phyloP scores from a whole-genome alignment of 1,140 invertebrate species.

The Yoshiicerus persimilis region DNA sequence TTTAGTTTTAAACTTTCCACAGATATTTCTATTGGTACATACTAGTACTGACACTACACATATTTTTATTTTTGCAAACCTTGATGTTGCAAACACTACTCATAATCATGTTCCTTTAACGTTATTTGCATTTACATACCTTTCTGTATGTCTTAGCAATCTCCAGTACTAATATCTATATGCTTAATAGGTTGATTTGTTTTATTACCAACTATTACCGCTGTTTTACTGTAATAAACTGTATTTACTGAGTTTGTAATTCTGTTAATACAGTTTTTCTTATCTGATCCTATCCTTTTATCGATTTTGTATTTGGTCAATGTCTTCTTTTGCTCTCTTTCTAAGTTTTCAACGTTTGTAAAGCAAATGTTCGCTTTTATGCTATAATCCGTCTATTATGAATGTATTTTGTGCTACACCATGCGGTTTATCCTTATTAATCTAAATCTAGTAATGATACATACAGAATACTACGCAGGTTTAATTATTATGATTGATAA shows the following conservation, averaged over 20 bases:
- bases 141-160: neutral
- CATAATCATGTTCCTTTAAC: neutral
- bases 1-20: neutral
- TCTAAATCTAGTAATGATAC: no score
- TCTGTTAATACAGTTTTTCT: neutral
- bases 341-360: neutral
- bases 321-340: neutral
- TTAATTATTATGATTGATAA: neutral
- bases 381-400: neutral
- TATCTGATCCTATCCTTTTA: neutral
- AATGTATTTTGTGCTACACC: no score
- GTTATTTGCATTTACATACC: neutral
- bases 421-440: no score
- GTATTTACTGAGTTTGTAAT: neutral
- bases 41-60: neutral
- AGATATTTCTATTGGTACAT: neutral
- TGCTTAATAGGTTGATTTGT: neutral
- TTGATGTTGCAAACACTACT: neutral
- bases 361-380: neutral
- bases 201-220: neutral
- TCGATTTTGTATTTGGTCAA: neutral
- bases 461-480: neutral
- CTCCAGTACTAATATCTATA: neutral
- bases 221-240: neutral
- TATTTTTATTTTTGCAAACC: neutral